phyloP scores from a whole-genome alignment of 2,797 vertebrate genomes.

The Pangasius sanitwongsei region DNA sequence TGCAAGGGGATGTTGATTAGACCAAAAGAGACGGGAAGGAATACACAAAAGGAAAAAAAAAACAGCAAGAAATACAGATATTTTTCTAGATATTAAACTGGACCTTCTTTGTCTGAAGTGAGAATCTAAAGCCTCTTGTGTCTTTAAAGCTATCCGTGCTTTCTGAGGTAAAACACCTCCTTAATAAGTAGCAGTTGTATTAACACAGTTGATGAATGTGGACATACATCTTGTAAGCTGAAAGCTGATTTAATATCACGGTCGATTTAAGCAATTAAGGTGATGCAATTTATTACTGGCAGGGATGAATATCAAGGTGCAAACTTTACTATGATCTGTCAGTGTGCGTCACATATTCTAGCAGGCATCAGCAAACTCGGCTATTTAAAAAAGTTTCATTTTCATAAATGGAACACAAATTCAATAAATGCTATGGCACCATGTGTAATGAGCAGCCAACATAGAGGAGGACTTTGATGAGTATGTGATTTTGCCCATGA shows the following conservation, averaged over 20 bases:
- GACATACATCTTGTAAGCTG: neutral
- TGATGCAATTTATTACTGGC: neutral
- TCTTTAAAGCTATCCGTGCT: neutral
- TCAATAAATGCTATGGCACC: neutral
- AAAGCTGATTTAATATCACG: constrained; percentile 14
- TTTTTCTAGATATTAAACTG: constrained; percentile 46
- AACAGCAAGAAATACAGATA: constrained; percentile 4
- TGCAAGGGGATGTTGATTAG: neutral
- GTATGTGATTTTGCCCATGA: neutral
- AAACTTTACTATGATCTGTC: neutral
- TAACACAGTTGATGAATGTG: neutral
- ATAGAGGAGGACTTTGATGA: neutral
- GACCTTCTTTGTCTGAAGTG: constrained; percentile 52
- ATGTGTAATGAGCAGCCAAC: neutral
- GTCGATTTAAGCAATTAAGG: constrained; percentile 10
- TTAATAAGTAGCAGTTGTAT: constrained; percentile 14
- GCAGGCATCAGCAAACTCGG: neutral
- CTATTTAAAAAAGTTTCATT: neutral
- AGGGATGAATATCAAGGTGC: neutral
- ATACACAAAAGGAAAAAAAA: neutral
- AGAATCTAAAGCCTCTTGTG: constrained; percentile 33
- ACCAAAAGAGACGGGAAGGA: constrained; percentile 8
- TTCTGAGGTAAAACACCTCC: neutral
- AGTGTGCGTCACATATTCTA: neutral
- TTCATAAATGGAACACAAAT: neutral